Conservation (phyloP, 92 coral and sea anemone genomes). For the Nematostella vectensis region DNA sequence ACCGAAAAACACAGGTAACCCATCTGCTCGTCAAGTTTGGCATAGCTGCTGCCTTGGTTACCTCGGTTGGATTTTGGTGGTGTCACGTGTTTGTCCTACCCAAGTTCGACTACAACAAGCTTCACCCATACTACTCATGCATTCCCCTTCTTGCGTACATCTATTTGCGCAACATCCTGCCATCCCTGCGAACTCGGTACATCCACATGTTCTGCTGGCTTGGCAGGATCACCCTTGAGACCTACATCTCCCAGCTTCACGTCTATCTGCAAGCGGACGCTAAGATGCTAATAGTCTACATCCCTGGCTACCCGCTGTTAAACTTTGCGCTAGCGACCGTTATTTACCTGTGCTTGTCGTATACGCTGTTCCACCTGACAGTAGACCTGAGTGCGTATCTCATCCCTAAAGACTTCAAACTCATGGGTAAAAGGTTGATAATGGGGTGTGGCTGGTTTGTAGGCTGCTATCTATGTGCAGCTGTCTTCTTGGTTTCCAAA, state of each 20-base stretch:
- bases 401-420: slow-evolving; percentile 41
- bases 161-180: slow-evolving; percentile 57
- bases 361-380: slow-evolving; percentile 55
- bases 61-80: slow-evolving; percentile 35
- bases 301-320: slow-evolving; percentile 62
- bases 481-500: slow-evolving; percentile 9
- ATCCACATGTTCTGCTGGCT: slow-evolving; percentile 65
- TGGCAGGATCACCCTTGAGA: slow-evolving; percentile 70
- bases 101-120: slow-evolving; percentile 57
- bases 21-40: slow-evolving; percentile 25
- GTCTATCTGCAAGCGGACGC: slow-evolving; percentile 73
- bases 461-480: slow-evolving; percentile 29
- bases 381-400: slow-evolving; percentile 51
- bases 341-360: slow-evolving; percentile 54
- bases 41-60: slow-evolving; percentile 26
- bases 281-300: slow-evolving; percentile 43
- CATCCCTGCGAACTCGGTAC: slow-evolving; percentile 40
- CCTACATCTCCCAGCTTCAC: slow-evolving; percentile 75
- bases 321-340: slow-evolving; percentile 56
- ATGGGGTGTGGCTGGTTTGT: slow-evolving; percentile 42
- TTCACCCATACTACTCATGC: slow-evolving; percentile 67
- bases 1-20: slow-evolving; percentile 13
- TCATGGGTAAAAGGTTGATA: slow-evolving; percentile 22
- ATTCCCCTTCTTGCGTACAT: slow-evolving; percentile 62
- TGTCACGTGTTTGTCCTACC: slow-evolving; percentile 45